phyloP scores from a whole-genome alignment of 2,888 invertebrate species.

The Lampropteryx suffumata region DNA sequence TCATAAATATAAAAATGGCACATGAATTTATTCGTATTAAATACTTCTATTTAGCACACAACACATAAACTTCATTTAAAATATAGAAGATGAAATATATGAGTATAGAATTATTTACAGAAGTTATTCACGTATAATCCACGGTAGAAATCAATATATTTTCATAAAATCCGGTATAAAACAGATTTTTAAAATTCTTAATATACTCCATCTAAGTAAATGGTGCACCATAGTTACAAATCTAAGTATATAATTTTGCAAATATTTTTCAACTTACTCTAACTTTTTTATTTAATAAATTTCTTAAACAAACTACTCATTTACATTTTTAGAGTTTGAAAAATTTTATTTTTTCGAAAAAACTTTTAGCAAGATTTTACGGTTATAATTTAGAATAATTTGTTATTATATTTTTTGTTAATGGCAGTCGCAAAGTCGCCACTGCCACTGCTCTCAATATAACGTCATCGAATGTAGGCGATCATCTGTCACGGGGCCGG shows the following conservation, averaged over 20 bases:
- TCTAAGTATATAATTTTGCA: constrained; percentile 67
- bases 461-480: no score
- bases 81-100: constrained; percentile 57
- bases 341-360: constrained; percentile 26
- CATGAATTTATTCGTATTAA: constrained; percentile 63
- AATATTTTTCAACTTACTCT: constrained; percentile 48
- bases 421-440: constrained; percentile 30
- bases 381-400: constrained; percentile 32
- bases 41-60: constrained; percentile 65
- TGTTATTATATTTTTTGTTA: constrained; percentile 18
- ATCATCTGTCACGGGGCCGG: no score
- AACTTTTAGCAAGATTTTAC: constrained; percentile 35
- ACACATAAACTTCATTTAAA: constrained; percentile 57
- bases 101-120: constrained; percentile 72
- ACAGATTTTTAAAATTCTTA: constrained; percentile 47
- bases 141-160: constrained; percentile 62
- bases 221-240: constrained; percentile 76
- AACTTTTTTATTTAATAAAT: constrained; percentile 58
- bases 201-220: constrained; percentile 63
- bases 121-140: constrained; percentile 52
- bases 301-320: constrained; percentile 57
- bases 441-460: constrained; percentile 11
- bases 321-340: constrained; percentile 52
- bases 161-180: constrained; percentile 50
- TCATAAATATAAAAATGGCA: constrained; percentile 70